These are phyloP conservation scores for Dissostichus mawsoni DNA, from an alignment of 2,113 vertebrate species.

Conservation along the genomic window DNA sequence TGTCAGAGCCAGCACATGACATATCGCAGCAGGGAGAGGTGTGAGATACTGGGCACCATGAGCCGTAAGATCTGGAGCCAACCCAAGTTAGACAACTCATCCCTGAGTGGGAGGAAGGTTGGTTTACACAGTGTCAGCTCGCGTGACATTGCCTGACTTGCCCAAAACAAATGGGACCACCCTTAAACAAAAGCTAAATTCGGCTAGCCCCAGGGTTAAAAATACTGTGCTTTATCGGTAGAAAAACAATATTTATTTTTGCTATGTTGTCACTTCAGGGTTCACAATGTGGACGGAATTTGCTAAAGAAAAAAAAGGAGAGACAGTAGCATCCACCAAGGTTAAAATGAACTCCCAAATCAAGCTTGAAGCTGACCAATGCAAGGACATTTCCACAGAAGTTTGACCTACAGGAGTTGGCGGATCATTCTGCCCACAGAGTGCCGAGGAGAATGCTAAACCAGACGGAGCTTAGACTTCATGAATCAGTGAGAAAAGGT, in stretches of 20 bases:
- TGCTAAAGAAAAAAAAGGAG: neutral
- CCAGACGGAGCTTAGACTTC: slow-evolving; percentile 28
- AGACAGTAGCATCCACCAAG: neutral
- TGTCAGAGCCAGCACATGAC: slow-evolving; percentile 60
- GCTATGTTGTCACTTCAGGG: neutral
- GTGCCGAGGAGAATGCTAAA: slow-evolving; percentile 45
- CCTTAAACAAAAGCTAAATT: slow-evolving; percentile 2
- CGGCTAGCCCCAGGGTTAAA: neutral
- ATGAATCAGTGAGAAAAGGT: slow-evolving; percentile 37
- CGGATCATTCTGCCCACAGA: slow-evolving; percentile 16
- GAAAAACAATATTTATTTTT: slow-evolving; percentile 13
- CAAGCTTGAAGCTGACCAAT: slow-evolving; percentile 1
- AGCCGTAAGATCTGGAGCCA: slow-evolving; percentile 48
- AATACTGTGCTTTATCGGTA: neutral
- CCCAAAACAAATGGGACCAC: slow-evolving; percentile 36
- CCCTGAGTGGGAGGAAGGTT: slow-evolving; percentile 35
- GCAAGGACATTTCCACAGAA: slow-evolving; percentile 6
- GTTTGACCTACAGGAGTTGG: slow-evolving; percentile 33
- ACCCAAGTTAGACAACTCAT: slow-evolving; percentile 43
- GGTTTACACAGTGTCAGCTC: slow-evolving; percentile 38
- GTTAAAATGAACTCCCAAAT: neutral
- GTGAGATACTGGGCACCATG: slow-evolving; percentile 46
- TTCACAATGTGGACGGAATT: neutral
- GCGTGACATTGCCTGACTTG: slow-evolving; percentile 25
- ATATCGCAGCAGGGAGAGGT: slow-evolving; percentile 45